phyloP scores from a whole-genome alignment of 2,113 vertebrate genomes.

The Ochotona princeps region DNA sequence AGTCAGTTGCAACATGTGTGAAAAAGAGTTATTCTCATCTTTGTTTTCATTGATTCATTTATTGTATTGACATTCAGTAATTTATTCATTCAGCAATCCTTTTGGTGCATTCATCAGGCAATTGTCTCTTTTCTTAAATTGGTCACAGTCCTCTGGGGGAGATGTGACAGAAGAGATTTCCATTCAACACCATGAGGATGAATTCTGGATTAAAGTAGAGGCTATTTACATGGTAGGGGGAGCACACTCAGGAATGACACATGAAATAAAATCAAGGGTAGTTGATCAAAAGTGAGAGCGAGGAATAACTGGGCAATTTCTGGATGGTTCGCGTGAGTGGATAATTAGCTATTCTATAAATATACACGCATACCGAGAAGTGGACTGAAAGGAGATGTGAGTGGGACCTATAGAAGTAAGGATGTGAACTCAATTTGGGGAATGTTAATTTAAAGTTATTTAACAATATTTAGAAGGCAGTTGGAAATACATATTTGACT shows the following conservation, averaged over 20 bases:
- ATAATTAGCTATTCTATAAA: not conserved
- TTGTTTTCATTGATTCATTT: not conserved
- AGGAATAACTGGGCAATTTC: not conserved
- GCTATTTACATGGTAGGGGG: too few species aligned
- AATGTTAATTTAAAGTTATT: conserved; percentile 26
- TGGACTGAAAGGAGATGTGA: not conserved
- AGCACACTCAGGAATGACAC: not conserved
- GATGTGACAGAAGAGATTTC: not conserved
- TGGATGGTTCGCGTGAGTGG: not conserved
- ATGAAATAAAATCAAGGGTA: not conserved
- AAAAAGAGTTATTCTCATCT: not conserved
- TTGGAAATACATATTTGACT: conserved; percentile 11
- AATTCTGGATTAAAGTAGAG: not conserved
- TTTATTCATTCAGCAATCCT: not conserved
- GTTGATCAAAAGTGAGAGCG: not conserved
- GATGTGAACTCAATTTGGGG: not conserved
- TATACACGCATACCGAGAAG: not conserved
- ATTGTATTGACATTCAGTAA: not conserved
- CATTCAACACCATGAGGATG: not conserved
- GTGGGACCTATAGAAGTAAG: not conserved
- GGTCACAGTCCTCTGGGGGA: not conserved
- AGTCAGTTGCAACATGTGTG: not conserved
- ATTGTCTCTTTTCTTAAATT: not conserved
- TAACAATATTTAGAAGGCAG: not conserved
- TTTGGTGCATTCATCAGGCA: not conserved